Evolutionary conservation across 2,888 invertebrate species (phyloP), one percentile per base, ranked within the genome.

Genomic region (Microplitis manilae): DNA sequence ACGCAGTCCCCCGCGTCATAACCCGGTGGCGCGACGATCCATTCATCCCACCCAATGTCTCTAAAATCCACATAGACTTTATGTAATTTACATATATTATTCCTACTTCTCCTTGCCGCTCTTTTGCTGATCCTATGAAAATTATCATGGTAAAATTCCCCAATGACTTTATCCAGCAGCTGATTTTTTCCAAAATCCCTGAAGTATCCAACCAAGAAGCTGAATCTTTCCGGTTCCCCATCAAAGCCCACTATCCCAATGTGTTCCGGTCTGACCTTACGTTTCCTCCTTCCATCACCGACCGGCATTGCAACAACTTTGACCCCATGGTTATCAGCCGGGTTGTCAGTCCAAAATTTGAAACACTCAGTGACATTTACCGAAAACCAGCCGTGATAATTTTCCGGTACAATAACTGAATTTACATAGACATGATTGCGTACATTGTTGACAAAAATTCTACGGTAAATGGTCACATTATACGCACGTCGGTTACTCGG

Each of bases 1-100:
- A 95, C 94, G 90, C 98, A 98, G 87, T 96, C 98, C 89, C 95
- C 97, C 0, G 98, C 97, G 4, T 95, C 95, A 89, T 97, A 98
- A 1, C 98, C 98, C 84, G 96, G 96, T 0, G 98, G 98, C 0
- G 98, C 98, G 81, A 98, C 97, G 79, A 98, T 97, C 97, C 97
- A 98, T 88, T 97, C 96, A 94, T 97, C 88, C 65, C 65, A 65
- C 1, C 30, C 13, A 5, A 65, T 65, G 5, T 20, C 65, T 30
- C 20, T 8, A 30, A 65, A 65, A 65, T 65, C 38, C 0, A 65
- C 65, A 65, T 38, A 38, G 13, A 8, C 13, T 5, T 13, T 65
- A 8, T 7, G 17, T 5, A 20, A 13, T 5, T 30, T 38, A 65
- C 65, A 65, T 4, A 20, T 6, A 62, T 6, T n/a, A 20, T 13